Evolutionary conservation across 2,113 vertebrate species (phyloP).

Genomic region (Jacana jacana): DNA sequence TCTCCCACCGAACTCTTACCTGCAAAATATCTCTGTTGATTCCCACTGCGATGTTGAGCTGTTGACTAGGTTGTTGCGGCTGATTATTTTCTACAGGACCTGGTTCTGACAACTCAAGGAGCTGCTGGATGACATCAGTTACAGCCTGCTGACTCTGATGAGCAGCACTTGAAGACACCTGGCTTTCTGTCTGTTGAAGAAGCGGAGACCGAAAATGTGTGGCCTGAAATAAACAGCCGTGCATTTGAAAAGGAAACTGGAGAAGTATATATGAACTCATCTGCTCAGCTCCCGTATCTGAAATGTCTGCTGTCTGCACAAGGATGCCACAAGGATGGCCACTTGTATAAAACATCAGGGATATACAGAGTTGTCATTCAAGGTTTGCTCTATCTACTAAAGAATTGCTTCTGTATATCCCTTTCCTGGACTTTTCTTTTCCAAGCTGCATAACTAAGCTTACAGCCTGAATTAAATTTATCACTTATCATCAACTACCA

Average conservation of each 20-base stretch:
- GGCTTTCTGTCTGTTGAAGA: constrained; percentile 74
- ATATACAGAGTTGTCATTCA: background rate
- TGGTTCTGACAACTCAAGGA: constrained; percentile 93
- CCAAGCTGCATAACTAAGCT: background rate
- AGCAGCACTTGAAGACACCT: constrained; percentile 60
- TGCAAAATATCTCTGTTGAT: constrained; percentile 97
- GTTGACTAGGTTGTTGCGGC: constrained; percentile 78
- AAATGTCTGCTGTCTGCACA: background rate
- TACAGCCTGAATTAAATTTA: background rate
- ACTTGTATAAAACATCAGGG: background rate
- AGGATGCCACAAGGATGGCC: background rate
- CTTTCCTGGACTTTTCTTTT: background rate
- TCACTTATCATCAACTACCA: background rate
- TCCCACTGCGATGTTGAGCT: constrained; percentile 86
- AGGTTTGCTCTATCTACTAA: background rate
- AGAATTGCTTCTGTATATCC: background rate
- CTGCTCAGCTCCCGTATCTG: background rate
- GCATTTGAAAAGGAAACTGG: background rate
- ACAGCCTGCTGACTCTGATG: constrained; percentile 86
- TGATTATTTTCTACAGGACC: constrained; percentile 85
- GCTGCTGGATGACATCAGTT: constrained; percentile 96
- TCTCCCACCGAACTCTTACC: constrained; percentile 71
- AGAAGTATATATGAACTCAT: background rate
- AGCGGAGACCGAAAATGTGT: constrained; percentile 73
- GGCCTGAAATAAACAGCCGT: constrained; percentile 64